phyloP scores from a whole-genome alignment of 2,797 vertebrate genomes.

The Girardinus metallicus region DNA sequence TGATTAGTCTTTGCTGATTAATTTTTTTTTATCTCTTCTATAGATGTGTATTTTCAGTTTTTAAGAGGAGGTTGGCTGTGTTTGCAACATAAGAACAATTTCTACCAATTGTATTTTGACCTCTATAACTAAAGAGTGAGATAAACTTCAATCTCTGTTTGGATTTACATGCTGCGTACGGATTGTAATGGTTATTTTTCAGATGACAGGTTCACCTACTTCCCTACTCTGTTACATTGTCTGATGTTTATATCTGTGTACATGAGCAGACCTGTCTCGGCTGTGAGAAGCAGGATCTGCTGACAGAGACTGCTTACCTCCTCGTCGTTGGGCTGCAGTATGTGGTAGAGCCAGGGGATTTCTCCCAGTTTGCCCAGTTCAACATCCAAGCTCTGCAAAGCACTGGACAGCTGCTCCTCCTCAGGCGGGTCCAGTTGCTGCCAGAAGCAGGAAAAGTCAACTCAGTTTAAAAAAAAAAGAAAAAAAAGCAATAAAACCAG shows the following conservation, averaged over 20 bases:
- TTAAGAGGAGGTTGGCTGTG: not conserved
- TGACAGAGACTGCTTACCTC: constrained; percentile 82
- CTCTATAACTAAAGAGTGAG: not conserved
- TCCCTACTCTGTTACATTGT: not conserved
- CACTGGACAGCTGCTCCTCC: constrained; percentile 90
- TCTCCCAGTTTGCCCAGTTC: constrained; percentile 92
- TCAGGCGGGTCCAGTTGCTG: constrained; percentile 95
- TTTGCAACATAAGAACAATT: not conserved
- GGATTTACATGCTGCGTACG: not conserved
- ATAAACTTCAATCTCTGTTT: not conserved
- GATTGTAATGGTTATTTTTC: not conserved
- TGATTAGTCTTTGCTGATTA: not conserved
- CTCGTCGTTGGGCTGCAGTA: constrained; percentile 94
- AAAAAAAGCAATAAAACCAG: not conserved
- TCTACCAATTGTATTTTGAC: not conserved
- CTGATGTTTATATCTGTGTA: not conserved
- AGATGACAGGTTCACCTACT: not conserved
- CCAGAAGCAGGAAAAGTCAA: constrained; percentile 23
- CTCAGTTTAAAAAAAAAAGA: not conserved
- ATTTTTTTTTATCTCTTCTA: not conserved
- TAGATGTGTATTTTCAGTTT: not conserved
- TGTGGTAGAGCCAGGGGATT: constrained; percentile 95
- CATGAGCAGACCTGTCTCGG: not conserved
- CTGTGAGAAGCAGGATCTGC: not conserved
- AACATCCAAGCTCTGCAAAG: constrained; percentile 89